A percentile compares a stretch with the other conserved stretches of the same genome.
phyloP scores from a whole-genome alignment of 2,888 invertebrate species.

The Volucella inanis region DNA sequence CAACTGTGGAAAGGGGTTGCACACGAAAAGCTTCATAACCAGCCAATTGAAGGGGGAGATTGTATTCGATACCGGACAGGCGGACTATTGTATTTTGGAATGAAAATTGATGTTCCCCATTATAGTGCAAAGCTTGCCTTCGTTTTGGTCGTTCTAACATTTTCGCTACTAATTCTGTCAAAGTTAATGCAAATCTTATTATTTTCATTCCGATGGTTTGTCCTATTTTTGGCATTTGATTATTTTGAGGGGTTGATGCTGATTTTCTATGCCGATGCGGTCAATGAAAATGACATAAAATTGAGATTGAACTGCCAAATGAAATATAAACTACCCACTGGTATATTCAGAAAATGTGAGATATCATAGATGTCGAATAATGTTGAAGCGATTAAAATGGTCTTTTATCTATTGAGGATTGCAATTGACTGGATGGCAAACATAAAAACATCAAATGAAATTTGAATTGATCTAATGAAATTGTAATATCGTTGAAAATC shows the following conservation, averaged over 20 bases:
- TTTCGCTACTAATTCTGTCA: background rate
- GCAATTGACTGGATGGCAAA: too few species aligned
- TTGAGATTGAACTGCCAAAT: slow-evolving; percentile 5
- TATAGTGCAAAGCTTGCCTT: background rate
- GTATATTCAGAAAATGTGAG: slow-evolving; percentile 2
- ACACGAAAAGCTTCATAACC: slow-evolving; percentile 1
- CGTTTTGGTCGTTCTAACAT: background rate
- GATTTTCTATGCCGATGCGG: background rate
- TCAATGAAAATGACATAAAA: slow-evolving; percentile 21
- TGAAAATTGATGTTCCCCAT: slow-evolving; percentile 3
- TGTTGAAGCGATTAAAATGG: too few species aligned
- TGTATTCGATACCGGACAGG: background rate
- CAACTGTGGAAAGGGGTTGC: background rate
- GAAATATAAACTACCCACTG: background rate
- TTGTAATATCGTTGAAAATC: too few species aligned
- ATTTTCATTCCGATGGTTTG: background rate
- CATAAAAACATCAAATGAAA: too few species aligned
- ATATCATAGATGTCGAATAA: background rate
- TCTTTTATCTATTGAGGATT: too few species aligned
- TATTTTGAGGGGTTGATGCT: background rate
- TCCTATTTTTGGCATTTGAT: background rate
- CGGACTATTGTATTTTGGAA: background rate
- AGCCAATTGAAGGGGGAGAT: background rate
- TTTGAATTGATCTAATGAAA: too few species aligned
- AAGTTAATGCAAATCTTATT: background rate